Conservation (phyloP, 2,797 vertebrate genomes). For the Chelon auratus region DNA sequence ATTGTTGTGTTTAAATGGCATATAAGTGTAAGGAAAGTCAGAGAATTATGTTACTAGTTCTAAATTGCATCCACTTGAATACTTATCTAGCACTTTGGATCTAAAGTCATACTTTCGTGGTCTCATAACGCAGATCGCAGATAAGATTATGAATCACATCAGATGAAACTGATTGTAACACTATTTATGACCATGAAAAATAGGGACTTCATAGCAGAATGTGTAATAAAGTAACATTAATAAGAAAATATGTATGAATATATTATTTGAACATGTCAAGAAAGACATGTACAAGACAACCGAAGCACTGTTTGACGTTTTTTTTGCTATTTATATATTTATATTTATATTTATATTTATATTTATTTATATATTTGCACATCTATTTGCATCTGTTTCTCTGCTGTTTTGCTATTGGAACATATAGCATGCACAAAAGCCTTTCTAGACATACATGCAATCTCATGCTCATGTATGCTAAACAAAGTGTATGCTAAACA, state of each 20-base stretch:
- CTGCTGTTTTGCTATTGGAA: neutral
- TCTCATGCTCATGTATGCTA: neutral
- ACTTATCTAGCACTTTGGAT: too few species aligned
- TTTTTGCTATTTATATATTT: too few species aligned
- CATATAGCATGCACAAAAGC: neutral
- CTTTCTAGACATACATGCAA: neutral
- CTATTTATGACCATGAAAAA: constrained; percentile 18
- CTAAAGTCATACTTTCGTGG: too few species aligned
- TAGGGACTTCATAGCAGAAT: neutral
- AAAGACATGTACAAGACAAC: neutral
- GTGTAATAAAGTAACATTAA: neutral
- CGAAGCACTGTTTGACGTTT: neutral
- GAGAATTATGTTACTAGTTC: neutral
- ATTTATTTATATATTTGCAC: too few species aligned
- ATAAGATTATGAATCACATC: too few species aligned
- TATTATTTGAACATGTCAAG: neutral
- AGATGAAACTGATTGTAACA: constrained; percentile 1
- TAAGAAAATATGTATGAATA: neutral
- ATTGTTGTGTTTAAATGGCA: neutral
- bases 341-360: too few species aligned
- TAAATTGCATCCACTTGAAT: neutral
- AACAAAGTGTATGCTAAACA: too few species aligned
- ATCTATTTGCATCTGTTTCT: neutral
- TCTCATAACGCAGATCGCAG: too few species aligned
- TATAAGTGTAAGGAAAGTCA: neutral